Evolutionary conservation across 2,113 vertebrate genomes (phyloP), one percentile per base, ranked within the genome.

Genomic region (Labeo catla): DNA sequence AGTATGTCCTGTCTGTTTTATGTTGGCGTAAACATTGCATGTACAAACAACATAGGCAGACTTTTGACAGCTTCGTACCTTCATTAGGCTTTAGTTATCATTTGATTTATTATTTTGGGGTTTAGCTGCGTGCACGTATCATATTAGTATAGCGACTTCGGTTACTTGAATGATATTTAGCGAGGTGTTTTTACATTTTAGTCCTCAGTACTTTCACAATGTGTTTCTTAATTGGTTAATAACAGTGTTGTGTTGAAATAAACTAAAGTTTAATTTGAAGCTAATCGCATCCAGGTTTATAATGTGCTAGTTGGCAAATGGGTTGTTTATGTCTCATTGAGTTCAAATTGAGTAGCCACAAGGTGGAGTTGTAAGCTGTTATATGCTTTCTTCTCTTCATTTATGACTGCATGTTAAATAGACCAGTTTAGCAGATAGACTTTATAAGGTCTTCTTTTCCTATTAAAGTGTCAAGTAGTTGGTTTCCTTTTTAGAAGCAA

Each of bases 341-440:
- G 23, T 43, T 39, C 28, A 79, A n/a, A 47, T 57, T 6, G 39
- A 76, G 70, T 54, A 65, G 16, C 83, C 89, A 88, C 85, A 84
- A 86, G 87, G 57, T 86, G 89, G 87, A 81, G 82, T 77, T 66
- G 73, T 65, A 83, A 83, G 34, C 73, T 83, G 15, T 28, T 2
- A n/a, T 23, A 65, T 43, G 4, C 4, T 49, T 77, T 77, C 49
- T 34, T 8, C 50, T 50, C 50, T 77, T 21, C 47, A 8, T 16
- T 8, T 11, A 72, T 70, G 39, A 45, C 66, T 19, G 8, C 28
- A 68, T 66, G 65, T 66, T 23, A 66, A 36, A 68, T 9, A 43
- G 15, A 43, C 16, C 54, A 70, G 68, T 15, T 16, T 2, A 36
- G 28, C 3, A 68, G 28, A 39, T 39, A 39, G 39, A 21, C 15